A percentile compares a stretch with the other conserved stretches of the same genome.
Evolutionary conservation across 2,888 invertebrate genomes (phyloP).

Genomic region (Dasypolia templi): DNA sequence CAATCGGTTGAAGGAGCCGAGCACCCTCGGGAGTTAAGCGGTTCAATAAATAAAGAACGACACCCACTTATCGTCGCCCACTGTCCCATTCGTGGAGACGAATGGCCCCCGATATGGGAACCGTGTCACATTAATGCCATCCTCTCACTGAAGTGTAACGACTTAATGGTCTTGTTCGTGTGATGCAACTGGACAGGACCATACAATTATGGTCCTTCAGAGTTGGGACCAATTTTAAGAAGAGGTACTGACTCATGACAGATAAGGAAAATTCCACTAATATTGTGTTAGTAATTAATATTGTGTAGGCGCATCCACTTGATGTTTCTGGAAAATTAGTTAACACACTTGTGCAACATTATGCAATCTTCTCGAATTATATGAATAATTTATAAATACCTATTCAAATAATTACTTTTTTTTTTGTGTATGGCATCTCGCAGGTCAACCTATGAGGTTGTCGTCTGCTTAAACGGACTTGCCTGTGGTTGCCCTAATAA

Average conservation of each 20-base stretch:
- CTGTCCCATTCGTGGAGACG: conserved; percentile 63
- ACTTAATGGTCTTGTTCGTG: conserved; percentile 17
- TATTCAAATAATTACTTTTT: background rate
- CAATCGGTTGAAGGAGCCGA: conserved; percentile 39
- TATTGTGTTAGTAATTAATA: conserved; percentile 24
- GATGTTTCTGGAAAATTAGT: conserved; percentile 13
- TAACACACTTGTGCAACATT: background rate
- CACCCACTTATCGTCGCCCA: conserved; percentile 60
- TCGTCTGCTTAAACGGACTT: too few species aligned
- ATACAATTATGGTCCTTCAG: background rate
- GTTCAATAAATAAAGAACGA: conserved; percentile 60
- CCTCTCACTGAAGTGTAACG: conserved; percentile 52
- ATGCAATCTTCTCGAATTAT: background rate
- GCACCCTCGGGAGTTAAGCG: conserved; percentile 39
- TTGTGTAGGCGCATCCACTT: conserved; percentile 8
- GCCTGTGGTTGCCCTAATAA: too few species aligned
- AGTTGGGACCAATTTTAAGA: conserved; percentile 27
- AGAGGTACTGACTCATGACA: conserved; percentile 28
- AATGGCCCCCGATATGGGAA: conserved; percentile 63
- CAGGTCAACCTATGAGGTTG: too few species aligned
- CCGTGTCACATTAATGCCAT: conserved; percentile 62
- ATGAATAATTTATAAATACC: background rate
- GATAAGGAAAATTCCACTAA: conserved; percentile 42
- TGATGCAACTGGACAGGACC: conserved; percentile 20
- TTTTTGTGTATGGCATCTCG: too few species aligned